A percentile compares a stretch with the other conserved stretches of the same genome.
Evolutionary conservation across 2,113 vertebrate genomes (phyloP).

Genomic region (Montifringilla adamsi): DNA sequence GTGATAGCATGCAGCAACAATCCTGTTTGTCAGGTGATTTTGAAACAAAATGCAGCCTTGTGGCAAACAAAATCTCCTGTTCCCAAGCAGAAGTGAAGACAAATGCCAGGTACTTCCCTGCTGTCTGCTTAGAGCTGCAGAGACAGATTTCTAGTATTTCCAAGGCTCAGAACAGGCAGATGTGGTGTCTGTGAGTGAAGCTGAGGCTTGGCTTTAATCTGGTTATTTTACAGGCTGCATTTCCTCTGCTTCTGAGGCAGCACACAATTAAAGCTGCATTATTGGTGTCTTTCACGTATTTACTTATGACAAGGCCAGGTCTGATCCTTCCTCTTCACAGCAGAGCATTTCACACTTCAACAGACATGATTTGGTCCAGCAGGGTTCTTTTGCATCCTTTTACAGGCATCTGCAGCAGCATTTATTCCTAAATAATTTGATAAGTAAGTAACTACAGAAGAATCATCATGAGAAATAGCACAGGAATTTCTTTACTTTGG

Average conservation of each 20-base stretch:
- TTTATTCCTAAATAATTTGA: neutral
- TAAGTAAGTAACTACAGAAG: neutral
- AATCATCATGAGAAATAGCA: neutral
- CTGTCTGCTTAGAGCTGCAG: neutral
- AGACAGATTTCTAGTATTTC: neutral
- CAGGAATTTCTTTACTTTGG: neutral
- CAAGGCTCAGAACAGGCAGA: neutral
- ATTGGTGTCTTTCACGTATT: neutral
- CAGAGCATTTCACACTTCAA: neutral
- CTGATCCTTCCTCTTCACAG: neutral
- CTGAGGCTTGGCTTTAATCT: neutral
- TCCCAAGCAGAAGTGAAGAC: neutral
- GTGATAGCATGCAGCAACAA: neutral
- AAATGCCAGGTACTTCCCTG: neutral
- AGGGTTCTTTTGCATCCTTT: neutral
- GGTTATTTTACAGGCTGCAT: neutral
- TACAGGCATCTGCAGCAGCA: neutral
- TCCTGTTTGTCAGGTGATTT: conserved; percentile 14
- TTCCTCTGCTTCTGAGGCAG: neutral
- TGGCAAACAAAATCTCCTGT: neutral
- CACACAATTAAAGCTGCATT: neutral
- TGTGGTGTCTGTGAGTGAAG: neutral
- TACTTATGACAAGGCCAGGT: neutral
- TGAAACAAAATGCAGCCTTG: neutral
- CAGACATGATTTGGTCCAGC: neutral